Base-by-base conservation (phyloP, 2,113 vertebrate genomes). In the Verasper variegatus region DNA sequence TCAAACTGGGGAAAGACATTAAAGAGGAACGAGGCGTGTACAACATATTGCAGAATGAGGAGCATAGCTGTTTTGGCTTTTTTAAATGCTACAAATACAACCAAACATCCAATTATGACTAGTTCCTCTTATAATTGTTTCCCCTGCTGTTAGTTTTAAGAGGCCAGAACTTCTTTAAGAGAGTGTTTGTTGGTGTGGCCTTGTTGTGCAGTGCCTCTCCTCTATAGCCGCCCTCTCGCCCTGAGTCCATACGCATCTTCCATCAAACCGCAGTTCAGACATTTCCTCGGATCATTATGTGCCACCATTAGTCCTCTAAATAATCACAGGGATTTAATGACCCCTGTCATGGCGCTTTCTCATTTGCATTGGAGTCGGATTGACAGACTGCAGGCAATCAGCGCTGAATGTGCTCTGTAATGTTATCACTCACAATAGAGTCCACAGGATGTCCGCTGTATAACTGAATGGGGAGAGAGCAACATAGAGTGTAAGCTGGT, bases 301-400 rank as follows among this genome's bases (percentile, higher is more conserved):
- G 71, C 24, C 0, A 63, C 61, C 80, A 76, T 90, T 85, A 80
- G 27, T 7, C 66, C 62, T 69, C 60, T 78, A 76, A 84, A 82
- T 81, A 82, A 90, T 79, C 60, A 71, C 73, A 1, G 1, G 76
- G 65, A 37, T 77, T 66, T 89, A 91, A 89, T 78, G 86, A 85
- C 72, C 68, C 87, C 31, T 59, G 2, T 73, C 77, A 40, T 1
- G 18, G 26, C 9, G 61, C 69, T 72, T 0, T 35, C 75, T 42
- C 75, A 78, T 89, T 82, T 77, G 66, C 76, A 71, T 52, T 7
- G 45, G 35, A 82, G 61, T 81, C 68, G 56, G 80, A 86, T 31
- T 77, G 86, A 80, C 75, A 68, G 60, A 76, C 76, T 76, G 76
- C 42, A 68, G 13, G 66, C 52, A 73, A 80, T 65, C 76, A 71